Evolutionary conservation across 2,888 invertebrate genomes (phyloP), one percentile per base, ranked within the genome.

Genomic region (Xestia rhomboidea): DNA sequence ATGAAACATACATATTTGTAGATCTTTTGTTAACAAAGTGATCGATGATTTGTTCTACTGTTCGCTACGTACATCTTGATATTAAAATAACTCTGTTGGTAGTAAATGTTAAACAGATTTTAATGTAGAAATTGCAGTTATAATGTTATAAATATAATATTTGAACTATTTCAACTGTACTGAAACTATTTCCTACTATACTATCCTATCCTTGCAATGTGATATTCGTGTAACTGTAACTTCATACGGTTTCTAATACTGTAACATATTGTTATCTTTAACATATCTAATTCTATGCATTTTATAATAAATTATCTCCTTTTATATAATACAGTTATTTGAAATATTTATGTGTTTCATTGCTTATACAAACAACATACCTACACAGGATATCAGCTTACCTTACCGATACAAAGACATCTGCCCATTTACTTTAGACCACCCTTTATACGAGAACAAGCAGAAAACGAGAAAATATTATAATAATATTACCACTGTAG

Each of bases 251-350:
- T 87, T 90, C 88, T 81, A 76, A 87, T 87, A 88, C 86, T 91
- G 84, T 90, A 90, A 88, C 89, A 90, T 92, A 92, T 90, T 91
- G 89, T 91, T 90, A 88, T 87, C 83, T 83, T 73, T 83, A 87
- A 93, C 93, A 94, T 94, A 94, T 94, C 94, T 93, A 89, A 91
- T 85, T 91, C 91, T 92, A 90, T 89, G 92, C 88, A 88, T 91
- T 92, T 93, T 92, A 89, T 88, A 90, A 90, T 89, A 89, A 87
- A 91, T 81, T 89, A 87, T 91, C 91, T 92, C 89, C 89, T 89
- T 90, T 91, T 89, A 90, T 87, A 85, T 76, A 82, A 90, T 89
- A 90, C 88, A 89, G 90, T 92, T 91, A 88, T 88, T 90, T 87
- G 77, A 89, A 89, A 89, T 85, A 77, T 69, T 70, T 68, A 41